Evolutionary conservation across 2,797 vertebrate genomes (phyloP).

Genomic region (Clangula hyemalis): DNA sequence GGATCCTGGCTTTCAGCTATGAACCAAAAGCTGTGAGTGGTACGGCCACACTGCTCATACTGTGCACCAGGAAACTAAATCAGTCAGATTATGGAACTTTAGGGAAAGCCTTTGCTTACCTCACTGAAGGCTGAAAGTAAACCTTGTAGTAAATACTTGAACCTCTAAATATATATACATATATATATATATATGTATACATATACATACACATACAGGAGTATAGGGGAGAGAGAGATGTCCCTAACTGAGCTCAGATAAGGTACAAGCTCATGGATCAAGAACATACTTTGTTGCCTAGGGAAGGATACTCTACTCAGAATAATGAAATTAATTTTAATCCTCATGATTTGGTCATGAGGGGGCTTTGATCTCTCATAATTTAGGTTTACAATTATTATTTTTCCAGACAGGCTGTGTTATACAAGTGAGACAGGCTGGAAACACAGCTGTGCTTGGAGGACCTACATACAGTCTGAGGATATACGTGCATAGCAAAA

Average conservation of each 20-base stretch:
- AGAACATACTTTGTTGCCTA: not conserved
- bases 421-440: not conserved
- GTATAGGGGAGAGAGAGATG: too few species aligned
- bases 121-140: not conserved
- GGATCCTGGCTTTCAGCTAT: not conserved
- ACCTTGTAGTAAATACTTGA: not conserved
- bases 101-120: not conserved
- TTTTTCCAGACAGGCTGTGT: not conserved
- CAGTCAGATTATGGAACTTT: not conserved
- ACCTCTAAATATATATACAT: too few species aligned
- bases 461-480: too few species aligned
- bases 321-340: constrained; percentile 19
- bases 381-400: not conserved
- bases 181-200: too few species aligned
- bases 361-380: constrained; percentile 11
- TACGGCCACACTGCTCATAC: rapidly evolving
- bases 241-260: not conserved
- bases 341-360: not conserved
- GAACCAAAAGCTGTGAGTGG: not conserved
- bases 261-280: not conserved
- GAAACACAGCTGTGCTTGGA: not conserved
- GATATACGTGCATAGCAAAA: not conserved
- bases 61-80: rapidly evolving
- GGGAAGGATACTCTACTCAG: not conserved
- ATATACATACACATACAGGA: too few species aligned